Base-by-base conservation (phyloP, 2,888 invertebrate species). In the Eilema griseolum region DNA sequence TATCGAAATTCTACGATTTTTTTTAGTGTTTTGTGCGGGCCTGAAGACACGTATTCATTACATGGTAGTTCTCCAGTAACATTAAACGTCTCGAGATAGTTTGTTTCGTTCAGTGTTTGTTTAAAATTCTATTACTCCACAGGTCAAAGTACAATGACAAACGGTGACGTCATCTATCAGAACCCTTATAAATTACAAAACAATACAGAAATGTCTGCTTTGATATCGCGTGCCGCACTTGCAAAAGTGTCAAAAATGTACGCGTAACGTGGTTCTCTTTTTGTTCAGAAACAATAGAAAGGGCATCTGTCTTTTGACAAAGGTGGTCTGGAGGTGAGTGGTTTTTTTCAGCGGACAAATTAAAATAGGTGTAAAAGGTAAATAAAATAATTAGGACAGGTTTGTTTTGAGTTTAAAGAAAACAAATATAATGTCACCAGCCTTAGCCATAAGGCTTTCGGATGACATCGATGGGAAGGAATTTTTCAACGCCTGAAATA, bases 281-380 rank as follows among this genome's bases (percentile, higher is more conserved):
- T 28, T 41, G n/a, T 12, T 57, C 33, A 23, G 56, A 14, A 16
- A 66, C 65, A 66, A 66, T 33, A 33, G 57, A 33, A 57, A 31
- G 56, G 31, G 57, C 57, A 52, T 56, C 65, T 57, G 20, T 66
- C 33, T 56, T 56, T n/a, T 56, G 31, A 66, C 52, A 57, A 66
- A 28, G 65, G 28, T 23, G 23, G 28, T 24, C 8, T 31, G 64
- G 28, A 24, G 23, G 33, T 57, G 33, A 57, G 28, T 33, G 24
- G 52, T 33, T 56, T 57, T 24, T 28, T 64, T 56, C 16, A 46
- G 26, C 28, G 4, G 28, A 41, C 14, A 28, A 46, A 64, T 64
- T n/a, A 52, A 64, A 52, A n/a, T 11, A 23, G 23, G 61, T 24
- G 23, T 4, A 16, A 24, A 62, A 37, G 24, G 16, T 20, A 24